Base-by-base conservation (phyloP, 2,888 invertebrate genomes). In the Drosophila borborema region DNA sequence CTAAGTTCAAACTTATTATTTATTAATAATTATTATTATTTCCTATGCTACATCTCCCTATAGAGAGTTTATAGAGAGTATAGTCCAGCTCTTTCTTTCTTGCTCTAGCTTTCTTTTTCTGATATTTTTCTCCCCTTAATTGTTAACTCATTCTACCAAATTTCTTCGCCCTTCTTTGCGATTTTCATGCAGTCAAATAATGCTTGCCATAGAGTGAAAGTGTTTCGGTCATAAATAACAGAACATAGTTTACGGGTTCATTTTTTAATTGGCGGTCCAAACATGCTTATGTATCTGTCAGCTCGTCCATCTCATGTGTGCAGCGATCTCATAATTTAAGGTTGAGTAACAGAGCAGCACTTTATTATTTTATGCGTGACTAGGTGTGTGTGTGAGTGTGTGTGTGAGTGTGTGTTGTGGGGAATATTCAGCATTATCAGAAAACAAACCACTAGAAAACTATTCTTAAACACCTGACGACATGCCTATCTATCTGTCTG, bases 391-490 rank as follows among this genome's bases (percentile, higher is more conserved):
- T 23, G 7, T 46, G 20, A 14, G 45, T 45, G 5, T 45, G 20
- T 23, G 3, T 73, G 63, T 49, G 34, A 10, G 7, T 73, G 64
- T 60, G 65, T 54, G 64, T n/a, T 73, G 65, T 60, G 65, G 56
- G 64, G 64, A 65, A 72, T 62, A 54, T 69, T 75, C 69, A 80
- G 66, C 72, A 77, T 67, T 77, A 78, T 74, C 77, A 72, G 62
- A 64, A 84, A 81, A 82, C 53, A 80, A 80, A 73, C 61, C 82
- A 75, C 70, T 71, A 70, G 68, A 83, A 51, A 82, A 86, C 86
- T 85, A 85, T 85, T 85, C 84, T 85, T 82, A 81, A 82, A 81
- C 85, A 85, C 85, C 85, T 85, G 85, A 85, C 80, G 81, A 81
- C 80, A 84, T 75, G 83, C 65, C 78, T 56, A 67, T 40, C 46